These are phyloP conservation scores for Hymenopus coronatus DNA, from an alignment of 2,888 invertebrate genomes.

Conservation along the genomic window DNA sequence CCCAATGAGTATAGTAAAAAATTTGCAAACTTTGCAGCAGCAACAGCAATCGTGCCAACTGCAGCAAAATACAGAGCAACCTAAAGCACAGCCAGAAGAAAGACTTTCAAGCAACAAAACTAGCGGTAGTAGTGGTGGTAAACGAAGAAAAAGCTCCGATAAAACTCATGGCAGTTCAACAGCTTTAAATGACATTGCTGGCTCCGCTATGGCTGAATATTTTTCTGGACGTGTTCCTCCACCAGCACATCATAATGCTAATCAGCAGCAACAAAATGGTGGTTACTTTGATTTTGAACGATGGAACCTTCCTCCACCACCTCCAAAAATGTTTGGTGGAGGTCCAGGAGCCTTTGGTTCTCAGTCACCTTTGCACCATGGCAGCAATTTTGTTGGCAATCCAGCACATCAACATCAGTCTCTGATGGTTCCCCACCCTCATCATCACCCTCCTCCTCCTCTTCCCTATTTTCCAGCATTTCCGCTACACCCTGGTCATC, in stretches of 20 bases:
- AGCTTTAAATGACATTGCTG: constrained; percentile 55
- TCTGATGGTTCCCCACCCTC: constrained; percentile 63
- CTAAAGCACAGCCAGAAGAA: constrained; percentile 28
- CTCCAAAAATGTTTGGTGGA: constrained; percentile 66
- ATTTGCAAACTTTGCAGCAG: constrained; percentile 59
- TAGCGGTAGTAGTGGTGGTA: constrained; percentile 40
- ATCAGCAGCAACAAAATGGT: constrained; percentile 58
- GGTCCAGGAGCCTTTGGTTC: constrained; percentile 55
- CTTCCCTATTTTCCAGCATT: constrained; percentile 76
- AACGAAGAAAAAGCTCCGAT: constrained; percentile 59
- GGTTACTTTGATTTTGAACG: constrained; percentile 78
- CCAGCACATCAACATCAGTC: constrained; percentile 62
- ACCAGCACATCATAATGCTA: constrained; percentile 66
- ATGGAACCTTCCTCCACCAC: constrained; percentile 72
- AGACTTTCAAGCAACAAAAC: constrained; percentile 1
- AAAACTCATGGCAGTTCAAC: constrained; percentile 48
- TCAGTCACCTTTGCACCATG: constrained; percentile 56
- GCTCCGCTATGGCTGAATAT: constrained; percentile 53
- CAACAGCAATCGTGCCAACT: constrained; percentile 51
- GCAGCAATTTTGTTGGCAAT: constrained; percentile 47
- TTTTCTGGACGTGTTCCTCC: constrained; percentile 64
- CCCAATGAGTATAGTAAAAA: constrained; percentile 74
- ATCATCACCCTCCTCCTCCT: constrained; percentile 59
- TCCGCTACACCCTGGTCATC: constrained; percentile 59
- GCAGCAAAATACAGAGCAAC: constrained; percentile 46